A percentile compares a stretch with the other conserved stretches of the same genome.
Conservation (phyloP, 2,113 vertebrate genomes). For the Rhinolophus ferrumequinum region DNA sequence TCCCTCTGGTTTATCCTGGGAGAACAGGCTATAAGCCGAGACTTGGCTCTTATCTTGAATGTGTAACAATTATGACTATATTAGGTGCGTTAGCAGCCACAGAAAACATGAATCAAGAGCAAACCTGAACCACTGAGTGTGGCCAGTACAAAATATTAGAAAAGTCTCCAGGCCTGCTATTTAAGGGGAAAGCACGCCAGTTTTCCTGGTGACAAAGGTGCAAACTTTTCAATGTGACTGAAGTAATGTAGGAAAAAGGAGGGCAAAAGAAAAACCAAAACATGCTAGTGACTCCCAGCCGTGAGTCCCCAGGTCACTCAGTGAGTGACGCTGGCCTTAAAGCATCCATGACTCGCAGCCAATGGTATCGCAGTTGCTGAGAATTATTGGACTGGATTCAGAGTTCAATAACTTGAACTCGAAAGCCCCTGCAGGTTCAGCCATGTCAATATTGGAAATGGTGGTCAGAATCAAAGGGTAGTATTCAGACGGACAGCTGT, state of each 20-base stretch:
- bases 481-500: neutral
- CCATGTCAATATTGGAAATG: accelerated
- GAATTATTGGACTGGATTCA: neutral
- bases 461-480: accelerated
- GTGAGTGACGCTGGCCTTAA: neutral
- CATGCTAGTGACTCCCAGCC: neutral
- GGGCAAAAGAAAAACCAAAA: neutral
- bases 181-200: neutral
- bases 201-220: neutral
- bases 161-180: neutral
- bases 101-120: neutral
- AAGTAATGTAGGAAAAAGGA: neutral
- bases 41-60: too few species aligned
- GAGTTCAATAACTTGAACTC: accelerated
- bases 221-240: neutral
- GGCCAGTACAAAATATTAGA: neutral
- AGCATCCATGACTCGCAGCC: neutral
- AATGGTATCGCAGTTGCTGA: accelerated
- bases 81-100: accelerated
- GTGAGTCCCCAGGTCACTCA: too few species aligned
- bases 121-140: neutral
- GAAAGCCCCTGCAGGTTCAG: neutral
- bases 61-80: neutral
- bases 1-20: neutral
- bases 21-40: neutral